A percentile compares a stretch with the other conserved stretches of the same genome.
These are phyloP conservation scores for Burhinus bistriatus DNA, from an alignment of 2,113 vertebrate genomes.

Conservation along the genomic window DNA sequence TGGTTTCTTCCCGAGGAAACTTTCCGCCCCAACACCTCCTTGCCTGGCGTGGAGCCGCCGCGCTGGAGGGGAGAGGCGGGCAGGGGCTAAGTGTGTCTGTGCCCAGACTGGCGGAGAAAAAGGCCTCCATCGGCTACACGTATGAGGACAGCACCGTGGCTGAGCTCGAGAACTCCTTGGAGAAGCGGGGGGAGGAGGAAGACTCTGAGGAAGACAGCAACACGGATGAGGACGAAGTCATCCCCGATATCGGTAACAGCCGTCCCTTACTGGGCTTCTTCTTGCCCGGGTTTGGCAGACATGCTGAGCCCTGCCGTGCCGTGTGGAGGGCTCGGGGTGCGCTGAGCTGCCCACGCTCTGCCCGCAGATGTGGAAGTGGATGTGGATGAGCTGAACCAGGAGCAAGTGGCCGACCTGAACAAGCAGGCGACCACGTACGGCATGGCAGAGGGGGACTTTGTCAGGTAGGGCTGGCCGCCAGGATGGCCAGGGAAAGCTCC, in stretches of 20 bases:
- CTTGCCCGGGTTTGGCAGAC: rapidly evolving
- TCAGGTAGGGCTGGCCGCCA: constrained; percentile 73
- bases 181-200: constrained; percentile 84
- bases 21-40: not conserved
- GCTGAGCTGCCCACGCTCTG: not conserved
- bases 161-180: constrained; percentile 78
- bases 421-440: constrained; percentile 93
- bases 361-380: constrained; percentile 92
- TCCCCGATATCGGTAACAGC: constrained; percentile 89
- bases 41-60: not conserved
- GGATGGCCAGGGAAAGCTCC: not conserved
- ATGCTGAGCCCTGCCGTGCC: too few species aligned
- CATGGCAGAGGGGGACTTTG: constrained; percentile 94
- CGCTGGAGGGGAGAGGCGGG: not conserved
- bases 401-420: constrained; percentile 91
- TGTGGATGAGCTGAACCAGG: constrained; percentile 89
- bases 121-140: constrained; percentile 92
- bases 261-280: rapidly evolving
- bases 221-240: constrained; percentile 93
- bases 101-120: constrained; percentile 88
- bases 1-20: not conserved
- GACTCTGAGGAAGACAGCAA: constrained; percentile 91
- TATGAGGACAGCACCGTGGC: constrained; percentile 94
- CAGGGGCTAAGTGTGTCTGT: not conserved
- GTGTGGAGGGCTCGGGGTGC: not conserved